phyloP scores from a whole-genome alignment of 2,113 vertebrate genomes.

The Oncorhynchus kisutch region DNA sequence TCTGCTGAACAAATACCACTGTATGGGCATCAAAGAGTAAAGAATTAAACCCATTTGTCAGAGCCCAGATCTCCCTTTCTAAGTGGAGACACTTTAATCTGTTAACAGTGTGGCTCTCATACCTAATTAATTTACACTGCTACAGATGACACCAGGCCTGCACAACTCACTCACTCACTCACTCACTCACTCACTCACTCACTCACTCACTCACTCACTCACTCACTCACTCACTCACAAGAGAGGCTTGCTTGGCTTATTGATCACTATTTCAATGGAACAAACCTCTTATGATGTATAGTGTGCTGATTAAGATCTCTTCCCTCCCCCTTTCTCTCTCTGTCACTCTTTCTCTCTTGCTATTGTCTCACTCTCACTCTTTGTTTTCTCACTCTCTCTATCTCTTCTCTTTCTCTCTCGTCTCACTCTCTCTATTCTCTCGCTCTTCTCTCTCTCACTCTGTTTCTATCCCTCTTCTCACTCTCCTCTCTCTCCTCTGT shows the following conservation, averaged over 20 bases:
- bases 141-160: constrained; percentile 3
- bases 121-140: constrained; percentile 44
- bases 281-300: constrained; percentile 20
- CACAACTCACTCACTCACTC: neutral
- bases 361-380: neutral
- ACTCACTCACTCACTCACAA: neutral
- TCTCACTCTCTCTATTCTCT: neutral
- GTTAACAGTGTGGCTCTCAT: constrained; percentile 12
- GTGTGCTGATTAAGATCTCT: constrained; percentile 24
- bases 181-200: neutral
- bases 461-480: constrained; percentile 1
- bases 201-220: neutral
- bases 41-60: constrained; percentile 43
- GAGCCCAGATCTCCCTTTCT: constrained; percentile 37
- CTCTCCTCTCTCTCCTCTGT: neutral
- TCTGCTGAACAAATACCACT: constrained; percentile 17
- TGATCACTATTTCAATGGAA: constrained; percentile 16
- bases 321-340: neutral
- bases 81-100: constrained; percentile 22
- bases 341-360: neutral
- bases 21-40: constrained; percentile 25
- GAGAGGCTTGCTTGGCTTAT: constrained; percentile 1
- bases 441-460: neutral
- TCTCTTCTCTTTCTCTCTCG: neutral
- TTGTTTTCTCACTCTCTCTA: neutral